phyloP scores from a whole-genome alignment of 2,888 invertebrate genomes.

The Cinara cedri region DNA sequence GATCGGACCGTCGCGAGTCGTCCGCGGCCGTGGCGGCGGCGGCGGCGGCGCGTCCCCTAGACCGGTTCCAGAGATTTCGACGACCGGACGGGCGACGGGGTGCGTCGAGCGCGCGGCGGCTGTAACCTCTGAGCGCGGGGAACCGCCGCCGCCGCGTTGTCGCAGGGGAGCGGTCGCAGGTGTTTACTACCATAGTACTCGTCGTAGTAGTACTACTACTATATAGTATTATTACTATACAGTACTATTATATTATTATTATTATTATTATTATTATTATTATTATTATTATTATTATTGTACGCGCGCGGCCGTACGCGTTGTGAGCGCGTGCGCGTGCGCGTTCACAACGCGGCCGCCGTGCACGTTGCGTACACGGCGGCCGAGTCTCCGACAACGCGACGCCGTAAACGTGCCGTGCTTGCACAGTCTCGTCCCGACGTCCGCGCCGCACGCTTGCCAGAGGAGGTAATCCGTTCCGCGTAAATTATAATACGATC shows the following conservation, averaged over 20 bases:
- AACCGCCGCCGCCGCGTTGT: constrained; percentile 15
- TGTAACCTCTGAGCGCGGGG: not conserved
- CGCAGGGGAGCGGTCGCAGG: constrained; percentile 52
- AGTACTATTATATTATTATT: too few relatives aligned
- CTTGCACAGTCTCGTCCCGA: constrained; percentile 15
- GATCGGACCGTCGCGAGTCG: too few relatives aligned
- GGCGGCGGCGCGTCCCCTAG: constrained; percentile 10
- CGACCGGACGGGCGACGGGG: constrained; percentile 4
- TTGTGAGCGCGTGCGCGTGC: not conserved
- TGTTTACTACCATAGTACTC: constrained; percentile 38
- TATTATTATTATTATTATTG: too few relatives aligned
- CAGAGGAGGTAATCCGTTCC: too few relatives aligned
- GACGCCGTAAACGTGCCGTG: not conserved
- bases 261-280: too few relatives aligned
- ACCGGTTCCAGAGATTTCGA: constrained; percentile 49
- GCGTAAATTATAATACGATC: too few relatives aligned
- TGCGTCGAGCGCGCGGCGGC: too few relatives aligned
- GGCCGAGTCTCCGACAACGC: not conserved
- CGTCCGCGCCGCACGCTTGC: not conserved
- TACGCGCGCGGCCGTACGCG: not conserved
- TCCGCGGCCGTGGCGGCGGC: not conserved
- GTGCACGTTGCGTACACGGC: not conserved
- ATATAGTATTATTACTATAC: too few relatives aligned
- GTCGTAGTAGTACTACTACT: too few relatives aligned
- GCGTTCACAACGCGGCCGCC: not conserved